Conservation (phyloP, 1,140 invertebrate species). For the Batillaria attramentaria region DNA sequence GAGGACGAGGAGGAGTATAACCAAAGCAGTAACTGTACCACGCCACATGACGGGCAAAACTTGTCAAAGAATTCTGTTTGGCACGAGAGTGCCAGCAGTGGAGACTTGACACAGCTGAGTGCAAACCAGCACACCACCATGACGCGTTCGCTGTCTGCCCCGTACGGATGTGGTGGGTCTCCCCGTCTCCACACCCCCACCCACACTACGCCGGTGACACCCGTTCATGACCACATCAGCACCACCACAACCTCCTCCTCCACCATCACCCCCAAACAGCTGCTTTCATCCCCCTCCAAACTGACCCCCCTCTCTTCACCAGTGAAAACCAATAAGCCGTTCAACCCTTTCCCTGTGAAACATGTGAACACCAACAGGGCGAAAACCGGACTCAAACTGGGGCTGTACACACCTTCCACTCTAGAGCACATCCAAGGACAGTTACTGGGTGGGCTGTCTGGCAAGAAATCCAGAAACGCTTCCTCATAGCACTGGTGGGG, state of each 20-base stretch:
- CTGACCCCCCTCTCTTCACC: slow-evolving; percentile 15
- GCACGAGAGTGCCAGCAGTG: neutral
- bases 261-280: neutral
- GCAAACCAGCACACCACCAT: neutral
- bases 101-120: neutral
- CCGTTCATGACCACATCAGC: neutral
- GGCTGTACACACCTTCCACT: slow-evolving; percentile 59
- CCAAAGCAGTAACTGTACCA: too few relatives aligned
- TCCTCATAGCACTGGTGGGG: slow-evolving; percentile 30
- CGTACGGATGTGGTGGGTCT: too few relatives aligned
- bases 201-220: neutral
- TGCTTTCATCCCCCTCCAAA: slow-evolving; percentile 2
- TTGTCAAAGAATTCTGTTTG: too few relatives aligned
- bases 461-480: slow-evolving; percentile 36
- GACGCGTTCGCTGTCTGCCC: slow-evolving; percentile 13
- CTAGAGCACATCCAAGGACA: slow-evolving; percentile 39
- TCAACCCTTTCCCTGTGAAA: slow-evolving; percentile 62
- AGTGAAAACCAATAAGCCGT: slow-evolving; percentile 37
- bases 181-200: too few relatives aligned
- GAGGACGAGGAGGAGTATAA: neutral
- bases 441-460: slow-evolving; percentile 25
- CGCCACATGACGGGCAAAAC: too few relatives aligned
- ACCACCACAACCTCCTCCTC: slow-evolving; percentile 4
- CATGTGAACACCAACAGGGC: slow-evolving; percentile 57
- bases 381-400: slow-evolving; percentile 61